phyloP scores from a whole-genome alignment of 2,888 invertebrate species.

The Polydesmus complanatus region DNA sequence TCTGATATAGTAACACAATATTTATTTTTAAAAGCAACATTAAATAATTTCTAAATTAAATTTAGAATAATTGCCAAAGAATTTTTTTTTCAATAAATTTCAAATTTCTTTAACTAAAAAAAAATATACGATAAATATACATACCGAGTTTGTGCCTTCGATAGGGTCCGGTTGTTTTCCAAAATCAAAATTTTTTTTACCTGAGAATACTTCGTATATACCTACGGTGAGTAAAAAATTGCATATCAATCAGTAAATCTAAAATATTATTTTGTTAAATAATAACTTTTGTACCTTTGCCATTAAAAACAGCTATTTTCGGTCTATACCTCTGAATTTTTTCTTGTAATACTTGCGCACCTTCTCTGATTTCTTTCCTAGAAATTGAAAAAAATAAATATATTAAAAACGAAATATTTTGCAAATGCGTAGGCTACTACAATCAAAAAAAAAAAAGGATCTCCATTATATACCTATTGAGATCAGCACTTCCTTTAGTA shows the following conservation, averaged over 20 bases:
- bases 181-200: conserved; percentile 92
- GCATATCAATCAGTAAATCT: too few relatives aligned
- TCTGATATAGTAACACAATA: too few relatives aligned
- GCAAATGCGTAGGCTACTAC: background rate
- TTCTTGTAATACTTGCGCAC: conserved; percentile 68
- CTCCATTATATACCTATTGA: conserved; percentile 61
- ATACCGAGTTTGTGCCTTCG: conserved; percentile 86
- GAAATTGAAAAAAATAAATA: conserved; percentile 14
- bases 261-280: too few relatives aligned
- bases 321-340: conserved; percentile 84
- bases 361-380: conserved; percentile 37
- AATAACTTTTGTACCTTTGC: conserved; percentile 59
- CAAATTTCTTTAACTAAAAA: background rate
- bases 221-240: conserved; percentile 27
- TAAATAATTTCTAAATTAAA: too few relatives aligned
- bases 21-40: too few relatives aligned
- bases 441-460: conserved; percentile 1
- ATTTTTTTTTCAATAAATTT: background rate
- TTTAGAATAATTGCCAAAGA: too few relatives aligned
- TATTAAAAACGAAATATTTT: background rate
- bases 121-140: conserved; percentile 27
- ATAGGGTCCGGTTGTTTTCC: conserved; percentile 88
- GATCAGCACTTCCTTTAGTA: conserved; percentile 89
- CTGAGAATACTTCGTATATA: conserved; percentile 93
- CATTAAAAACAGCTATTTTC: conserved; percentile 94